Conservation (phyloP, 2,888 invertebrate species). For the Tiliacea citrago region DNA sequence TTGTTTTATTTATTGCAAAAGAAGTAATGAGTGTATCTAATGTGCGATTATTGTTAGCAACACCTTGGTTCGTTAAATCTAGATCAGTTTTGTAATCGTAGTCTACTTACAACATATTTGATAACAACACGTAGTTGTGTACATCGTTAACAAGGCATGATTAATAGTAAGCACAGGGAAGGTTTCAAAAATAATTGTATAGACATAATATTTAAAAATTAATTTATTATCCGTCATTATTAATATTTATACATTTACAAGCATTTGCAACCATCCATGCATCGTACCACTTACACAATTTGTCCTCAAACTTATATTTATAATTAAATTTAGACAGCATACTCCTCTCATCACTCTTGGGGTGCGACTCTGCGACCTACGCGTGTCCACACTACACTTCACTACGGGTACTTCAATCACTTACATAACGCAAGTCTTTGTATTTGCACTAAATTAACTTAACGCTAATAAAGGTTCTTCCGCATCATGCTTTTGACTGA, state of each 20-base stretch:
- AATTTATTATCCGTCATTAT: conserved; percentile 82
- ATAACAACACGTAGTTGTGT: conserved; percentile 53
- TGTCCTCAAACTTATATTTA: conserved; percentile 70
- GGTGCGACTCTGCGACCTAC: conserved; percentile 61
- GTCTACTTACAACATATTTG: conserved; percentile 66
- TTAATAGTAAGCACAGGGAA: conserved; percentile 13
- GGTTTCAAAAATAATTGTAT: conserved; percentile 58
- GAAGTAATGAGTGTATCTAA: conserved; percentile 34
- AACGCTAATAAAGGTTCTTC: conserved; percentile 92
- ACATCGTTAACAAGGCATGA: conserved; percentile 47
- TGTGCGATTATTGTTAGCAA: conserved; percentile 53
- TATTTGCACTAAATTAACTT: conserved; percentile 90
- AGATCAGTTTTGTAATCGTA: conserved; percentile 63
- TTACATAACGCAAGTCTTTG: conserved; percentile 86
- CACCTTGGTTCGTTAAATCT: conserved; percentile 59
- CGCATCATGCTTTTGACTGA: conserved; percentile 87
- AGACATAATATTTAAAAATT: conserved; percentile 73
- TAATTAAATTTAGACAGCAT: conserved; percentile 82
- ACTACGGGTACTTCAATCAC: conserved; percentile 79
- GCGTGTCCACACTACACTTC: conserved; percentile 74
- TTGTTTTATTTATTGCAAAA: conserved; percentile 31
- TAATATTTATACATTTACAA: conserved; percentile 70
- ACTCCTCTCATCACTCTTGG: conserved; percentile 77
- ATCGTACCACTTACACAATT: conserved; percentile 71
- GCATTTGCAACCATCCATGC: conserved; percentile 75